A percentile compares a stretch with the other conserved stretches of the same genome.
Evolutionary conservation across 1,140 invertebrate genomes (phyloP).

Genomic region (Eumeta japonica): DNA sequence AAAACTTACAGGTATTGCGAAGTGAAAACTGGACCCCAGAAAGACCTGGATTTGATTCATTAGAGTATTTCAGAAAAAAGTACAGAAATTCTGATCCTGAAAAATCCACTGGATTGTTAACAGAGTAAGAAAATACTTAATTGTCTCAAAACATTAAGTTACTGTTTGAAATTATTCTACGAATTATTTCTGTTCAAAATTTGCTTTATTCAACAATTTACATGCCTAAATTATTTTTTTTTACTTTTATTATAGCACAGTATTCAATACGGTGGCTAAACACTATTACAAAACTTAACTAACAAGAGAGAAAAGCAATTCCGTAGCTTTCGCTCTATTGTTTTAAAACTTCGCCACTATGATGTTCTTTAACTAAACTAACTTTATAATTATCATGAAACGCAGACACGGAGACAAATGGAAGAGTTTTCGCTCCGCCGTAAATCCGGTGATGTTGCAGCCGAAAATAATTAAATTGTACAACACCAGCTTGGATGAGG

Average conservation of each 20-base stretch:
- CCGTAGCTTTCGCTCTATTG: too few species aligned
- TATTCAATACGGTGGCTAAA: too few species aligned
- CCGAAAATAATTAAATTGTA: conserved; percentile 53
- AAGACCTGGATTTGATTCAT: conserved; percentile 24
- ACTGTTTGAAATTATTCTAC: too few species aligned
- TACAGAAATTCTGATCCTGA: conserved; percentile 12
- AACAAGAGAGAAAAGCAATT: too few species aligned
- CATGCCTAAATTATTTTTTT: too few species aligned
- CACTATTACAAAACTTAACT: too few species aligned
- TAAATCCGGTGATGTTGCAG: conserved; percentile 52
- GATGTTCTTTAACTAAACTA: too few species aligned
- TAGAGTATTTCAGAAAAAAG: conserved; percentile 28
- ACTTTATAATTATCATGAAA: conserved; percentile 2
- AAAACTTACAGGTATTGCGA: conserved; percentile 24
- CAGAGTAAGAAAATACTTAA: conserved; percentile 19
- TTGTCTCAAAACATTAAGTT: too few species aligned
- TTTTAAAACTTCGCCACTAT: not conserved
- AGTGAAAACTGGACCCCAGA: conserved; percentile 28
- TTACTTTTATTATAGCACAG: too few species aligned
- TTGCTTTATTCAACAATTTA: too few species aligned
- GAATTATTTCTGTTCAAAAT: too few species aligned
- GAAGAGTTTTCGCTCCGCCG: conserved; percentile 71
- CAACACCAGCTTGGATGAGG: conserved; percentile 35
- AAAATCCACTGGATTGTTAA: conserved; percentile 17
- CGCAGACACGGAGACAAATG: conserved; percentile 71